These are phyloP conservation scores for Eurytoma adleriae DNA, from an alignment of 2,888 invertebrate species.

Conservation along the genomic window DNA sequence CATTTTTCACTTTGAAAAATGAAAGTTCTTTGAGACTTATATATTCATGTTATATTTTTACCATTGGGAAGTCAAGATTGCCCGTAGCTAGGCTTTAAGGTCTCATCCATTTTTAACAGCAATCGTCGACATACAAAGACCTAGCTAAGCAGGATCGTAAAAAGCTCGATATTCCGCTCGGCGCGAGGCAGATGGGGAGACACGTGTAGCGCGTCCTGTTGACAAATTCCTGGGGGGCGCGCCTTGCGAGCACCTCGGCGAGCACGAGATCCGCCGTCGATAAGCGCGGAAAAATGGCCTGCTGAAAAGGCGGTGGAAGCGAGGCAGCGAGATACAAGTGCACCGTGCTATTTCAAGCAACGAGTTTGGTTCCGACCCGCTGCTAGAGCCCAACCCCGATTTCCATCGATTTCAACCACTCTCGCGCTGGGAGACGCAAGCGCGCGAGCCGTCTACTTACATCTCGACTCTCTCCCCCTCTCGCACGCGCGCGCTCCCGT, in stretches of 20 bases:
- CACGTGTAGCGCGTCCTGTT: neutral
- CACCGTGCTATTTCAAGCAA: constrained; percentile 59
- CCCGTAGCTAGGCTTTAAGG: neutral
- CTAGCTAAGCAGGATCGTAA: neutral
- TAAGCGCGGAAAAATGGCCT: no score
- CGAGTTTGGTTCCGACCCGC: constrained; percentile 57
- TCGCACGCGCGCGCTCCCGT: neutral
- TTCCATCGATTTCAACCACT: constrained; percentile 60
- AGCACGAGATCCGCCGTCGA: neutral
- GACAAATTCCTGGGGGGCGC: neutral
- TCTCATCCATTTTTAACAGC: neutral
- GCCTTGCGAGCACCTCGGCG: no score
- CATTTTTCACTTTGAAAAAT: no score
- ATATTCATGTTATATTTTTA: no score
- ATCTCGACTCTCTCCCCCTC: constrained; percentile 6
- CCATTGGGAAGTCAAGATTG: neutral
- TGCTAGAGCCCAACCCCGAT: constrained; percentile 58
- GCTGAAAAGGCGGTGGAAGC: neutral
- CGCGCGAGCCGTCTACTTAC: constrained; percentile 17
- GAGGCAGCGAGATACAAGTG: neutral
- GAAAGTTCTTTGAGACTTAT: no score
- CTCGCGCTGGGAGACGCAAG: constrained; percentile 41
- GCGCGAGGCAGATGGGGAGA: neutral
- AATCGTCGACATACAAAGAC: neutral
- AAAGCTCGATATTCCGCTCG: neutral